These are phyloP conservation scores for Octomys mimax DNA, from an alignment of 2,797 vertebrate genomes.

Conservation along the genomic window DNA sequence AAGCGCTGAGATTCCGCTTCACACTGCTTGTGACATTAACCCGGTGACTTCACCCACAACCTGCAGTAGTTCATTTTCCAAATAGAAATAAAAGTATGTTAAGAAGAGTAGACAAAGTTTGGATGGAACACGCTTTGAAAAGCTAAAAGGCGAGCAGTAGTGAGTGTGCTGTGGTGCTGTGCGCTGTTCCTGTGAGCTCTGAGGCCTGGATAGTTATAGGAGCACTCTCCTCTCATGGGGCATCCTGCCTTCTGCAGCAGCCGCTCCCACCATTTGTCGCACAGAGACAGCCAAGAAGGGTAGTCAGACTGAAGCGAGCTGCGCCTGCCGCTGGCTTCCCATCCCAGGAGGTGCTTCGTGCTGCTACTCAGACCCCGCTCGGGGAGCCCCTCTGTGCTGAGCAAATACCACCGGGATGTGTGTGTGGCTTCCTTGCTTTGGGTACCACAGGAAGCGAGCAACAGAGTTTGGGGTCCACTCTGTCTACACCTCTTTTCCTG, in stretches of 20 bases:
- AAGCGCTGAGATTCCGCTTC: neutral
- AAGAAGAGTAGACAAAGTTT: neutral
- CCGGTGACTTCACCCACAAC: constrained; percentile 26
- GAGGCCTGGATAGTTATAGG: neutral
- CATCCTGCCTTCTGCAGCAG: constrained; percentile 27
- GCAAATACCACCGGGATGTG: constrained; percentile 74
- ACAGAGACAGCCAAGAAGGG: neutral
- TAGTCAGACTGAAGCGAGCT: constrained; percentile 52
- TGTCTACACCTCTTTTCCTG: neutral
- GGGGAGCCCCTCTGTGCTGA: constrained; percentile 37
- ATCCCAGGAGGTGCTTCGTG: constrained; percentile 62
- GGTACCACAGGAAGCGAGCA: constrained; percentile 69
- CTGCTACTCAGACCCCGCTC: constrained; percentile 84
- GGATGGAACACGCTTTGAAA: neutral
- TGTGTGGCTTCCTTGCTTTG: constrained; percentile 75
- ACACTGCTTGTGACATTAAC: neutral
- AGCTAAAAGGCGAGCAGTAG: constrained; percentile 53
- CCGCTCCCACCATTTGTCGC: neutral
- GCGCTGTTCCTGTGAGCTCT: neutral
- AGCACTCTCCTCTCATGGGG: neutral
- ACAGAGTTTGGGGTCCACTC: constrained; percentile 25
- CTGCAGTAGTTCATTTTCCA: constrained; percentile 29
- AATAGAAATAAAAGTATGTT: neutral
- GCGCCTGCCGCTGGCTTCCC: constrained; percentile 75
- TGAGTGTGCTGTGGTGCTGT: neutral